Percentiles rank a stretch among this genome's conserved stretches.
These are phyloP conservation scores for Nymphalis urticae DNA, from an alignment of 2,888 invertebrate species.

Conservation along the genomic window DNA sequence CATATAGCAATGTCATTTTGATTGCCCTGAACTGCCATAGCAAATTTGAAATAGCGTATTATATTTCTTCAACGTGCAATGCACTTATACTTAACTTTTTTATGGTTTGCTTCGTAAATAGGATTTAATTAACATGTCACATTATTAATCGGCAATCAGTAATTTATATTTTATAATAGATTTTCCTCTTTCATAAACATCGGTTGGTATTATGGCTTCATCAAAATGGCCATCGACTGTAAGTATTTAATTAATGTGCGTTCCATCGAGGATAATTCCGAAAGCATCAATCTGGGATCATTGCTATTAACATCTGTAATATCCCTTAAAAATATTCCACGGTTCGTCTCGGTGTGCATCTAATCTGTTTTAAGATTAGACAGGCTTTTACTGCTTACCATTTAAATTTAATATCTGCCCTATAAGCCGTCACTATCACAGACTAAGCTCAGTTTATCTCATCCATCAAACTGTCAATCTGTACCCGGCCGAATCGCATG, in stretches of 20 bases:
- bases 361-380: constrained; percentile 30
- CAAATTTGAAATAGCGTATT: constrained; percentile 14
- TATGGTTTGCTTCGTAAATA: constrained; percentile 2
- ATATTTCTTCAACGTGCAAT: constrained; percentile 3
- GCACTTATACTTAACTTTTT: background rate
- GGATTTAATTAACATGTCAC: constrained; percentile 2
- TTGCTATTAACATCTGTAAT: constrained; percentile 30
- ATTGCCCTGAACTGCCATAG: constrained; percentile 12
- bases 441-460: constrained; percentile 38
- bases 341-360: constrained; percentile 17
- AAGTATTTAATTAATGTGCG: constrained; percentile 9
- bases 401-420: constrained; percentile 38
- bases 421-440: constrained; percentile 33
- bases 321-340: constrained; percentile 24
- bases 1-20: constrained; percentile 16
- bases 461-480: constrained; percentile 43
- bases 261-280: background rate
- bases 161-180: background rate
- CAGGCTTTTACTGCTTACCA: constrained; percentile 34
- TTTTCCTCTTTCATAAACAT: constrained; percentile 5
- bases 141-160: background rate
- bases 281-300: constrained; percentile 25
- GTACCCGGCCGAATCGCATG: constrained; percentile 30
- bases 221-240: background rate
- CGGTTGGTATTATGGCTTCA: background rate